Evolutionary conservation across 2,888 invertebrate species (phyloP).

Genomic region (Electrophaes corylata): DNA sequence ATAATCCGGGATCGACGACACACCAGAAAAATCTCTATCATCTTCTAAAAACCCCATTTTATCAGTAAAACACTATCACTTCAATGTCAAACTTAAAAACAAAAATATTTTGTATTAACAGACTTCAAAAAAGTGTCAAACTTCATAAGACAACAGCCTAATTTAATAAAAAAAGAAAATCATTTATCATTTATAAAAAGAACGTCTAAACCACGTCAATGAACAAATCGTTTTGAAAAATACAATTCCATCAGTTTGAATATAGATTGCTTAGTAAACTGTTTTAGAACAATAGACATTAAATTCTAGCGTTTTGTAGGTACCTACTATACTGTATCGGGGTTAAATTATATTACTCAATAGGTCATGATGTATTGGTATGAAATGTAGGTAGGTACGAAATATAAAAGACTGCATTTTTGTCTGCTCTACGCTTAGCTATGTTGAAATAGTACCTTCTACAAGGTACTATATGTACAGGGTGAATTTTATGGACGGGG

Average conservation of each 20-base stretch:
- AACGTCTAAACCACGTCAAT: not conserved
- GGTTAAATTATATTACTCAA: not conserved
- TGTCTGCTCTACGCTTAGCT: too few species aligned
- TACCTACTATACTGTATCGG: not conserved
- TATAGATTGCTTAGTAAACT: not conserved
- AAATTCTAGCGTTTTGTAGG: not conserved
- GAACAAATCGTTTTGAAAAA: not conserved
- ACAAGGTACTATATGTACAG: too few species aligned
- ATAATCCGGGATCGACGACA: conserved; percentile 84
- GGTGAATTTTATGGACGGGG: too few species aligned
- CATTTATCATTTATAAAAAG: not conserved
- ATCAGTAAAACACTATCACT: conserved; percentile 4
- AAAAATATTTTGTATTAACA: too few species aligned
- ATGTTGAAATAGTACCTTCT: too few species aligned
- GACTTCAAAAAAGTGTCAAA: too few species aligned
- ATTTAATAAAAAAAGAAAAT: not conserved
- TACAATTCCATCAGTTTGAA: not conserved
- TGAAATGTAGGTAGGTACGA: not conserved
- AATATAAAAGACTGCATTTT: too few species aligned
- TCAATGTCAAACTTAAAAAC: not conserved
- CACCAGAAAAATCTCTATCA: conserved; percentile 46
- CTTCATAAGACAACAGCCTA: too few species aligned
- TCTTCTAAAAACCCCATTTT: conserved; percentile 62
- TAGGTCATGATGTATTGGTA: not conserved
- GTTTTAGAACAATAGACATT: conserved; percentile 12